Evolutionary conservation across 2,888 invertebrate species (phyloP), one percentile per base, ranked within the genome.

Genomic region (Macrosiphum euphorbiae): DNA sequence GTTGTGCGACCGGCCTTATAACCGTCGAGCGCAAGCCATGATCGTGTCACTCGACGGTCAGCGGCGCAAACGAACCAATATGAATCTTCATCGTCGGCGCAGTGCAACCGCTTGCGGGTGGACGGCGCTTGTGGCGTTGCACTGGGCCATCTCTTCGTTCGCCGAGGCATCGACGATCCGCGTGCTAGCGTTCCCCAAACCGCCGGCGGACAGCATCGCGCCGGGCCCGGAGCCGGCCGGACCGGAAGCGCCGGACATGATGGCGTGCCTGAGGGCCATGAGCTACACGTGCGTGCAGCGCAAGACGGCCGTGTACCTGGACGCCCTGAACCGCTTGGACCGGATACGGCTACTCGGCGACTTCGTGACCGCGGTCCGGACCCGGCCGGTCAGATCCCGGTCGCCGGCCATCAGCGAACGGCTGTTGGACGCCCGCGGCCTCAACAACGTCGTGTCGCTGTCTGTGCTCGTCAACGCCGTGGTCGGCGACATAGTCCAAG

Each of bases 251-350:
- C 96, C 97, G 95, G 96, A 97, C 95, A 94, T 96, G 90, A 11
- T 92, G 55, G 96, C 96, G 94, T 97, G 97, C 95, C 95, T 97
- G 88, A 90, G 96, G n/a, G 96, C 96, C 95, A 95, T 97, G 1
- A 97, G 97, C 0, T 96, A 96, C 94, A 95, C 96, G 55, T 97
- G 97, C 95, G 95, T 97, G 44, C 97, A 97, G 95, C 96, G 96
- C 94, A 96, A 97, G 95, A 96, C 97, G 7, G 95, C 97, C 20
- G 95, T 96, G 86, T 97, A 96, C 95, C 95, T 97, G 94, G 96
- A 96, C 94, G 96, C 96, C 47, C 95, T 97, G 10, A 96, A 96
- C 95, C 96, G 96, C 78, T 95, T 97, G 91, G 96, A 96, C 95
- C 96, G 97, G 95, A 96, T 97, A 94, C 96, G 96, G 20, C 95